phyloP scores from a whole-genome alignment of 2,797 vertebrate species.

The Chelonia mydas region DNA sequence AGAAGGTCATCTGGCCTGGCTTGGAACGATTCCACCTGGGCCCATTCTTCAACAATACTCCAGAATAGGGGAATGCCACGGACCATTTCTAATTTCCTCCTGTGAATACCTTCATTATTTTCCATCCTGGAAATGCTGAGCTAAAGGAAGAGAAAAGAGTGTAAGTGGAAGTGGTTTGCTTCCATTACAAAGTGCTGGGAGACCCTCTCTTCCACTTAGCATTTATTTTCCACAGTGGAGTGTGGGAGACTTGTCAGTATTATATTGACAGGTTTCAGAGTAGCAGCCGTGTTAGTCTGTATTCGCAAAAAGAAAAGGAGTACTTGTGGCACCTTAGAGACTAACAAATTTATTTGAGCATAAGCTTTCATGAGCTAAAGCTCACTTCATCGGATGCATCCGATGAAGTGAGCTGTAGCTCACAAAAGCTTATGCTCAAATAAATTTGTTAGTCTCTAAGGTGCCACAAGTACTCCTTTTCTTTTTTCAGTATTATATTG shows the following conservation, averaged over 20 bases:
- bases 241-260: background rate
- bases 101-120: background rate
- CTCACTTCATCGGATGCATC: too few species aligned
- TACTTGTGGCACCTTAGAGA: too few species aligned
- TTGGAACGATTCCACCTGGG: slow-evolving; percentile 66
- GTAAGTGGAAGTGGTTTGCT: background rate
- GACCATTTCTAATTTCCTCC: background rate
- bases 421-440: too few species aligned
- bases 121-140: background rate
- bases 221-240: background rate
- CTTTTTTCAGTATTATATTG: background rate
- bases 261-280: background rate
- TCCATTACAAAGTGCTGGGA: background rate
- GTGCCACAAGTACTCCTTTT: too few species aligned
- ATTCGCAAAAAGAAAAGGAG: too few species aligned
- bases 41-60: slow-evolving; percentile 45
- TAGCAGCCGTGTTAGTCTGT: too few species aligned
- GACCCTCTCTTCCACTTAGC: background rate
- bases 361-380: too few species aligned
- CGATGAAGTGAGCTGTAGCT: too few species aligned
- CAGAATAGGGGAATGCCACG: slow-evolving; percentile 49
- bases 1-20: slow-evolving; percentile 70
- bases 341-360: too few species aligned
- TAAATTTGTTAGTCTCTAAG: too few species aligned
- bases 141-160: background rate